Base-by-base conservation (phyloP, 2,797 vertebrate species). In the Crax fasciolata region DNA sequence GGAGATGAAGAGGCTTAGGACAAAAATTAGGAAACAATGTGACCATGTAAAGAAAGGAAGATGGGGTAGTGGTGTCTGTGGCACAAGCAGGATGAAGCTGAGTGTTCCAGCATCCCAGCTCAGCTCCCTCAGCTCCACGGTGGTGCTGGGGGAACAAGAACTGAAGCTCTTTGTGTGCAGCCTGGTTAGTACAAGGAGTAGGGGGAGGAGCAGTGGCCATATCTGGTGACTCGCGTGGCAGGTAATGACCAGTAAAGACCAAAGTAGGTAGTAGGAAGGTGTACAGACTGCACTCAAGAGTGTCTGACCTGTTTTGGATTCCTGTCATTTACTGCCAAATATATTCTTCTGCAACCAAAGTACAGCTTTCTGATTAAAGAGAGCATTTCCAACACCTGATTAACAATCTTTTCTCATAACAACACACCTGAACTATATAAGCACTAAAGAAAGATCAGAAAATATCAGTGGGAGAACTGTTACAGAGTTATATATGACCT, bases 291-390 rank as follows among this genome's bases (percentile, higher is more conserved):
- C 74, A 87, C 74, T 46, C 49, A 43, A 5, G 43, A 77, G 57
- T 32, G 27, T 55, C 76, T 91, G 89, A 86, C 89, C 92, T 0
- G 1, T 39, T 86, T 59, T 54, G 73, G 76, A 86, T 82, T 79
- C 91, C 61, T 86, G 77, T 82, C 59, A 61, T 81, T 87, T 84
- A 1, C 84, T 94, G 78, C 72, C 54, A 57, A 1, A 35, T 32
- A 4, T 78, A 49, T 91, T 84, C 73, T 91, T 84, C 73, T 93
- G 89, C 82, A 93, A 57, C 75, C 66, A 63, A 48, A 18, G 35
- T 14, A 49, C 59, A 81, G 79, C 66, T 59, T 93, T 75, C 94
- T 84, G 79, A 86, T 93, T 90, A 95, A 86, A 94, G 74, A 76
- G 13, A 76, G 27, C 48, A 39, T 94, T 84, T 87, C 89, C 35